Evolutionary conservation across 2,888 invertebrate genomes (phyloP).

Genomic region (Apoda limacodes): DNA sequence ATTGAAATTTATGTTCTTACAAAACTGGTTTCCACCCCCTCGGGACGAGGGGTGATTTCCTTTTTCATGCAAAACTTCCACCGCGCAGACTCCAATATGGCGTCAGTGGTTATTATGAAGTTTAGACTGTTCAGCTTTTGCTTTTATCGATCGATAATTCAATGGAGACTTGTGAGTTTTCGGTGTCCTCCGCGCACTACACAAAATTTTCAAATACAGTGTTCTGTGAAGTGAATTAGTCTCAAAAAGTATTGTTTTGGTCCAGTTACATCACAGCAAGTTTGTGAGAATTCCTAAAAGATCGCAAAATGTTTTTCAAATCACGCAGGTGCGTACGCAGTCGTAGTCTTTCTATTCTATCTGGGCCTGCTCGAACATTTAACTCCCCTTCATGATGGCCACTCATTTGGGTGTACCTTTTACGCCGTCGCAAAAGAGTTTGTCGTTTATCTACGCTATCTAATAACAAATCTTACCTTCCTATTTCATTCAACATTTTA

Average conservation of each 20-base stretch:
- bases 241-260: constrained; percentile 59
- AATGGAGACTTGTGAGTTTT: constrained; percentile 66
- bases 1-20: too few species aligned
- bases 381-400: constrained; percentile 66
- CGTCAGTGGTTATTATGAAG: constrained; percentile 67
- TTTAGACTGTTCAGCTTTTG: constrained; percentile 57
- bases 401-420: constrained; percentile 68
- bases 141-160: constrained; percentile 74
- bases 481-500: neutral
- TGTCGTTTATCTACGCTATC: constrained; percentile 62
- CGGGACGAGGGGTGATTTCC: constrained; percentile 60
- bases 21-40: too few species aligned
- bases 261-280: constrained; percentile 64
- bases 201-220: constrained; percentile 50
- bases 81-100: constrained; percentile 82
- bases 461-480: too few species aligned
- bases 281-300: constrained; percentile 51
- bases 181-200: constrained; percentile 56
- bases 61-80: constrained; percentile 56
- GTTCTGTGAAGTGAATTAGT: constrained; percentile 51
- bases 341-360: constrained; percentile 87
- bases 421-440: constrained; percentile 69
- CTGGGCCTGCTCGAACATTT: constrained; percentile 89
- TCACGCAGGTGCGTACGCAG: constrained; percentile 98
- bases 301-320: constrained; percentile 64